Evolutionary conservation across 2,888 invertebrate genomes (phyloP).

Genomic region (Phaedon cochleariae): DNA sequence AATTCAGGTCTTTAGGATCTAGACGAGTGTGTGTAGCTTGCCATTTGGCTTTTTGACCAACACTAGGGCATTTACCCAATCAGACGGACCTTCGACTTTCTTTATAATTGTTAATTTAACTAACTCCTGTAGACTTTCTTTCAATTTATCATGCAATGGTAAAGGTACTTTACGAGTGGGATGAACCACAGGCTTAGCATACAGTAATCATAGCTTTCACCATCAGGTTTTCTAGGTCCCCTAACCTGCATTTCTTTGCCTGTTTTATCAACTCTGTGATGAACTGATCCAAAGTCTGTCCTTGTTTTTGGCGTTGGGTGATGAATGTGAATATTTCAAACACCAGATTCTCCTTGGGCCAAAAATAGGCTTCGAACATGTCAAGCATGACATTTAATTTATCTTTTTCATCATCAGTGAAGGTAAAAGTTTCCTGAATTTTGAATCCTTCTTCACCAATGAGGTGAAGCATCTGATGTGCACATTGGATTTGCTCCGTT

Average conservation of each 20-base stretch:
- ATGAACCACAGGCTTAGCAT: too few species aligned
- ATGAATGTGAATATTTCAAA: not conserved
- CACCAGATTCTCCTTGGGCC: constrained; percentile 39
- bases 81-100: constrained; percentile 30
- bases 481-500: constrained; percentile 38
- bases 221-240: not conserved
- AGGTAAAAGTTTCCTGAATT: constrained; percentile 42
- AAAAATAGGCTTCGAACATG: constrained; percentile 42
- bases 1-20: constrained; percentile 36
- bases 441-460: constrained; percentile 43
- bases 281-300: not conserved
- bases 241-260: constrained; percentile 1
- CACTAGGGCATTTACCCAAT: constrained; percentile 46
- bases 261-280: not conserved
- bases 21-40: constrained; percentile 35
- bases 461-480: constrained; percentile 42
- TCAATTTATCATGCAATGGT: constrained; percentile 22
- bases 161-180: too few species aligned
- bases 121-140: constrained; percentile 32
- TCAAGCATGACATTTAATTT: constrained; percentile 30
- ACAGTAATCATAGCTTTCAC: constrained; percentile 3
- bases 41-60: constrained; percentile 28
- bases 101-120: constrained; percentile 30
- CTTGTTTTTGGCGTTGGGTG: constrained; percentile 25
- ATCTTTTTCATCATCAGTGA: constrained; percentile 32